Percentiles rank a stretch among this genome's conserved stretches.
Conservation (phyloP, 2,888 invertebrate species). For the Encarsia formosa region DNA sequence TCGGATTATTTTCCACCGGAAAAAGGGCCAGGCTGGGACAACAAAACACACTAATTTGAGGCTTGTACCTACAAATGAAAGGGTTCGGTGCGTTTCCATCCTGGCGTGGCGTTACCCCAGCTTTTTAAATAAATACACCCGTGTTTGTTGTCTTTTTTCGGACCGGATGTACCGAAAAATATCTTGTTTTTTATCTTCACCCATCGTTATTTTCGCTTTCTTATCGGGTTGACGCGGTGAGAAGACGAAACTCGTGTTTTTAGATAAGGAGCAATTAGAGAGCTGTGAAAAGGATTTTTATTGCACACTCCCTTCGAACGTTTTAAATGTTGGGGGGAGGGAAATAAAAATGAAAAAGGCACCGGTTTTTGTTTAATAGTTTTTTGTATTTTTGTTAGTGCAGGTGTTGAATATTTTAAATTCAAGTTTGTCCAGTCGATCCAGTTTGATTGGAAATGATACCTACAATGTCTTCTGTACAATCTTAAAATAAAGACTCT, state of each 20-base stretch:
- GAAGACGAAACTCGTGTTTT: conserved; percentile 24
- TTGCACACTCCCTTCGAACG: conserved; percentile 18
- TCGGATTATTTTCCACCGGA: no score
- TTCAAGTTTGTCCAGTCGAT: no score
- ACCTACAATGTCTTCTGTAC: no score
- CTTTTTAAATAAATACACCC: conserved; percentile 46
- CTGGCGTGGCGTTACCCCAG: conserved; percentile 36
- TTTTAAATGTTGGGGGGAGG: no score
- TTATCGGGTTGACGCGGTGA: neutral
- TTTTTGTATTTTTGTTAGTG: no score
- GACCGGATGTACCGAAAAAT: conserved; percentile 33
- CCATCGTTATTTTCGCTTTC: neutral
- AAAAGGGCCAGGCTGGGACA: no score
- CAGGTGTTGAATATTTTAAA: no score
- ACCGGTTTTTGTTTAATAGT: no score
- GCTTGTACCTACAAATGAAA: conserved; percentile 49
- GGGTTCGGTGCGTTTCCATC: conserved; percentile 44
- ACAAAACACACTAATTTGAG: conserved; percentile 44
- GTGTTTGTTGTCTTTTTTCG: conserved; percentile 44
- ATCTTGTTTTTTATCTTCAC: neutral
- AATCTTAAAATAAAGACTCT: no score
- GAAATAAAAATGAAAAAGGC: no score
- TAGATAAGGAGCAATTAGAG: conserved; percentile 29
- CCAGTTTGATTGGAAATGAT: no score
- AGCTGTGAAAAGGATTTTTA: conserved; percentile 43